These are phyloP conservation scores for Lophura nycthemera DNA, from an alignment of 2,113 vertebrate genomes.

Conservation along the genomic window DNA sequence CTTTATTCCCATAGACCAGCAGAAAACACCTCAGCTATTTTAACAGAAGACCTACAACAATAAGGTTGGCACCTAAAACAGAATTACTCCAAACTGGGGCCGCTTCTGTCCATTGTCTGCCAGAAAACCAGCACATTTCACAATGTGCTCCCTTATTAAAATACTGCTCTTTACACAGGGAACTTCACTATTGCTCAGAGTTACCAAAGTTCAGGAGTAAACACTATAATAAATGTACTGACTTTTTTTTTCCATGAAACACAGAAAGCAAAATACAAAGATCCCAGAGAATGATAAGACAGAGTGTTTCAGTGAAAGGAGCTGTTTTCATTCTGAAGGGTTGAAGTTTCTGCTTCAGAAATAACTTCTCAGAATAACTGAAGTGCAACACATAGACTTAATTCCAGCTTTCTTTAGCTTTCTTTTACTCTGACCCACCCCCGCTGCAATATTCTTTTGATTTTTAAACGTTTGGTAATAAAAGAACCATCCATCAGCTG, in stretches of 20 bases:
- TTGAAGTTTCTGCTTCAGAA: background rate
- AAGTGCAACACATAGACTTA: background rate
- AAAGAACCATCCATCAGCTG: constrained; percentile 37
- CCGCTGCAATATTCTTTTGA: background rate
- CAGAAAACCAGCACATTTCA: background rate
- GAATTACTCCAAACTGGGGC: background rate
- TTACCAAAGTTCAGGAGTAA: background rate
- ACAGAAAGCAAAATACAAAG: background rate
- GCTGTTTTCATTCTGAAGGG: background rate
- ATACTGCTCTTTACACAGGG: background rate
- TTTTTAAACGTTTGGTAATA: background rate
- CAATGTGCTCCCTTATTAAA: background rate
- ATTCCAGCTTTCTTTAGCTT: constrained; percentile 6
- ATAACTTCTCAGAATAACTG: background rate
- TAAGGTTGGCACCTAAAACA: background rate
- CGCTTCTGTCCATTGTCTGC: background rate
- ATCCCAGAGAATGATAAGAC: background rate
- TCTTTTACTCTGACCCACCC: background rate
- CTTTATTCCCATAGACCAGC: background rate
- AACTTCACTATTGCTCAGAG: background rate
- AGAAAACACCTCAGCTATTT: background rate
- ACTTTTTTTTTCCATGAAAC: background rate
- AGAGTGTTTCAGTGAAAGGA: background rate
- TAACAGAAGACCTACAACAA: background rate
- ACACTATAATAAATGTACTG: background rate